These are phyloP conservation scores for Girardia tigrina DNA, from an alignment of 2,888 invertebrate genomes.

Conservation along the genomic window DNA sequence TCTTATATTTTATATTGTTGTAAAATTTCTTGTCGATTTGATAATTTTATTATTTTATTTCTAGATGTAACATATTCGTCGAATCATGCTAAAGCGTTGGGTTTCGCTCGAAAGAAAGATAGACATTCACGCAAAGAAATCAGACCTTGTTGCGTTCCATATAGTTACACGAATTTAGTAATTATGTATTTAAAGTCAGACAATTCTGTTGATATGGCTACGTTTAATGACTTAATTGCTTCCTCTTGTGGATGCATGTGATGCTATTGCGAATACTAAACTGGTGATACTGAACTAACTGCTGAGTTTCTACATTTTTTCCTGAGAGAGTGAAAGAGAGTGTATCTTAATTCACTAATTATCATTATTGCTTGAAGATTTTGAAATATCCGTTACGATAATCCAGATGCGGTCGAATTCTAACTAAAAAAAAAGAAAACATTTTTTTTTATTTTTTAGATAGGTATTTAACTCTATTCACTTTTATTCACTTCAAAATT, in stretches of 20 bases:
- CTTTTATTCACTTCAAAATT: not conserved
- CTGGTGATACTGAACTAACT: not conserved
- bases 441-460: conserved; percentile 5
- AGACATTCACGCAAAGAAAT: not conserved
- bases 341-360: not conserved
- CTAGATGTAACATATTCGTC: not conserved
- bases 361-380: conserved; percentile 23
- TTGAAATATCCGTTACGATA: not conserved
- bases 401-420: conserved; percentile 6
- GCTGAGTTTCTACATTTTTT: not conserved
- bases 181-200: not conserved
- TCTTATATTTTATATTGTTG: no score
- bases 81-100: not conserved
- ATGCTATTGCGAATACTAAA: not conserved
- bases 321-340: no score
- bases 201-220: not conserved
- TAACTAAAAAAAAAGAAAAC: not conserved
- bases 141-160: not conserved
- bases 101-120: not conserved
- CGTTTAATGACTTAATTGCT: not conserved
- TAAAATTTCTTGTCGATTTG: no score
- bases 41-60: no score
- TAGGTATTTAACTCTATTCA: not conserved
- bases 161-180: not conserved
- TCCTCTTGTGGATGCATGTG: conserved; percentile 8